A percentile compares a stretch with the other conserved stretches of the same genome.
Evolutionary conservation across 2,888 invertebrate genomes (phyloP).

Genomic region (Noctua janthe): DNA sequence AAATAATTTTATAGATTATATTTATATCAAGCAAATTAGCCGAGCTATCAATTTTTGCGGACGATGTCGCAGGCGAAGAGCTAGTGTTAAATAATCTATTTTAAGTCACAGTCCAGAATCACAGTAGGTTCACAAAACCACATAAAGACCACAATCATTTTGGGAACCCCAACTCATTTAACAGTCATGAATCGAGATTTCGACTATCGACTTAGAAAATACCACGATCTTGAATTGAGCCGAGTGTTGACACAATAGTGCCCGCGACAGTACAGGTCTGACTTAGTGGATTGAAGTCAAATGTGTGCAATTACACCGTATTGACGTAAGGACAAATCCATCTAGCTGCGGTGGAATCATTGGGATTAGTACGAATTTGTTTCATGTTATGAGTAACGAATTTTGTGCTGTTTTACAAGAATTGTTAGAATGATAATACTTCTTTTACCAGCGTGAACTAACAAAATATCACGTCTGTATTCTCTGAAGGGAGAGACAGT

Average conservation of each 20-base stretch:
- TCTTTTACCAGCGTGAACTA: not conserved
- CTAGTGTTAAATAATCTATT: not conserved
- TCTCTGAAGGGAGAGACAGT: not conserved
- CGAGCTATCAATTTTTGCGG: no score
- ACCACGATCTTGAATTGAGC: not conserved
- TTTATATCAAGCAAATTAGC: no score
- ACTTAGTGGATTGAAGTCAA: not conserved
- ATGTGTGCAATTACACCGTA: constrained; percentile 24
- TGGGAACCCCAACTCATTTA: not conserved
- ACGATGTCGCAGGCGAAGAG: no score
- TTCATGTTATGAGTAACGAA: constrained; percentile 2
- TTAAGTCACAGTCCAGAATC: not conserved
- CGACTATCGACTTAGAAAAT: not conserved
- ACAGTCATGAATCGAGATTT: not conserved
- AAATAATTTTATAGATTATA: no score
- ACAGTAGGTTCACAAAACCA: not conserved
- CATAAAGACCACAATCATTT: not conserved
- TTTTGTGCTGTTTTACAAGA: no score
- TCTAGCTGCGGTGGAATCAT: constrained; percentile 11
- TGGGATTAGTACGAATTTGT: not conserved
- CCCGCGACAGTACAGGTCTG: not conserved
- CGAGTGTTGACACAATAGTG: not conserved
- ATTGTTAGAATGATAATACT: not conserved
- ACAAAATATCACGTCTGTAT: not conserved
- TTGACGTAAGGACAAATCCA: constrained; percentile 45